Percentiles rank a stretch among this genome's conserved stretches.
Evolutionary conservation across 2,797 vertebrate genomes (phyloP).

Genomic region (Rhincodon typus): DNA sequence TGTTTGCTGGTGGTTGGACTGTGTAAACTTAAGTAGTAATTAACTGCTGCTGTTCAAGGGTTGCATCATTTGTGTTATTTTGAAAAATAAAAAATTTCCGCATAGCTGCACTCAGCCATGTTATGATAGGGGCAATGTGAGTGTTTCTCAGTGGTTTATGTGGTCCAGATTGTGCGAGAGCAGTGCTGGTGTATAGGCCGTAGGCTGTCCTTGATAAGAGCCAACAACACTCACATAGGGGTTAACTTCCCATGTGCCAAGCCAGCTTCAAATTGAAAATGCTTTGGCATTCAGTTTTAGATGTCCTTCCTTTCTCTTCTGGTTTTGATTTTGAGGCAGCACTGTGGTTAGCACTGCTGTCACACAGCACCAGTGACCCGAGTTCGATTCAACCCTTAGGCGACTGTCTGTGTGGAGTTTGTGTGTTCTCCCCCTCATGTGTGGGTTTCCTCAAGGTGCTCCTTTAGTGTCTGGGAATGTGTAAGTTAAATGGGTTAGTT

Average conservation of each 20-base stretch:
- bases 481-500: no score
- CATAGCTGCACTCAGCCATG: background rate
- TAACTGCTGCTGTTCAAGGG: background rate
- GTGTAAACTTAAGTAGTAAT: background rate
- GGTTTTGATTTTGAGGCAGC: background rate
- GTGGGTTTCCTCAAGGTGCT: no score
- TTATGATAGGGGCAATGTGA: background rate
- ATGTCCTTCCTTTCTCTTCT: background rate
- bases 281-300: background rate
- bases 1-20: background rate
- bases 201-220: background rate
- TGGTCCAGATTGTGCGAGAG: background rate
- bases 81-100: no score
- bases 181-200: background rate
- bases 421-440: no score
- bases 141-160: background rate
- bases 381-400: no score
- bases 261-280: background rate
- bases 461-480: no score
- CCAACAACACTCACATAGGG: background rate
- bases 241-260: background rate
- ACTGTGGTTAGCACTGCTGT: no score
- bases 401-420: no score
- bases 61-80: background rate
- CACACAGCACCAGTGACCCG: no score